These are phyloP conservation scores for Dendrolimus punctatus DNA, from an alignment of 1,140 invertebrate species.

Conservation along the genomic window DNA sequence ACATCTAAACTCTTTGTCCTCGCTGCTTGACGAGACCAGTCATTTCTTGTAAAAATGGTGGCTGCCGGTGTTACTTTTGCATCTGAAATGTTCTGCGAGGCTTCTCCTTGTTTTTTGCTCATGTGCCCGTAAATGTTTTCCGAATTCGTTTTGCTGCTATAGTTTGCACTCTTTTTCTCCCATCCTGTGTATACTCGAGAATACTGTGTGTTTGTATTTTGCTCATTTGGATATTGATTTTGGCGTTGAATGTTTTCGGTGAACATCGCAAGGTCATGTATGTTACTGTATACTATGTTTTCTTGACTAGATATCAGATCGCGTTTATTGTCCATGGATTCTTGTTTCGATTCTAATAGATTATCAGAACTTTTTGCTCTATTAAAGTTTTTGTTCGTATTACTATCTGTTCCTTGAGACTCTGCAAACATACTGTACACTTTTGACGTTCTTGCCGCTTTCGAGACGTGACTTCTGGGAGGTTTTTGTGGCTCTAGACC, in stretches of 20 bases:
- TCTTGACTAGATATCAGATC: constrained; percentile 65
- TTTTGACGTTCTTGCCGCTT: constrained; percentile 65
- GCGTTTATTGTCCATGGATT: constrained; percentile 46
- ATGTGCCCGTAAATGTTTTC: constrained; percentile 55
- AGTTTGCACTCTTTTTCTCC: constrained; percentile 60
- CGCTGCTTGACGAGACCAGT: constrained; percentile 72
- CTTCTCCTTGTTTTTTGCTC: constrained; percentile 40
- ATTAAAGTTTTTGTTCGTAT: constrained; percentile 56
- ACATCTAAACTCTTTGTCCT: constrained; percentile 70
- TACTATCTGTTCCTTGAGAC: constrained; percentile 49
- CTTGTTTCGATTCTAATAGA: constrained; percentile 60
- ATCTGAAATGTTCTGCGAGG: constrained; percentile 49
- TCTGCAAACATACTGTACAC: constrained; percentile 67
- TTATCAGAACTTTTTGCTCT: constrained; percentile 68
- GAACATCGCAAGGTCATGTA: constrained; percentile 61
- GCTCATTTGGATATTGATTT: constrained; percentile 43
- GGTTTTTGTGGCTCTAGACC: constrained; percentile 69
- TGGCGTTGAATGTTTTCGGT: constrained; percentile 61
- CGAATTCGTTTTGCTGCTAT: constrained; percentile 28
- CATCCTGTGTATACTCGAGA: constrained; percentile 64
- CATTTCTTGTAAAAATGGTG: constrained; percentile 72
- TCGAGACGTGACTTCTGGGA: constrained; percentile 61
- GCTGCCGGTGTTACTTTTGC: constrained; percentile 59
- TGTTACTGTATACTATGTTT: constrained; percentile 64
- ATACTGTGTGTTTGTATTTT: constrained; percentile 46